Percentiles rank a stretch among this genome's conserved stretches.
Conservation (phyloP, 2,797 vertebrate species). For the Toxotes lorentzi region DNA sequence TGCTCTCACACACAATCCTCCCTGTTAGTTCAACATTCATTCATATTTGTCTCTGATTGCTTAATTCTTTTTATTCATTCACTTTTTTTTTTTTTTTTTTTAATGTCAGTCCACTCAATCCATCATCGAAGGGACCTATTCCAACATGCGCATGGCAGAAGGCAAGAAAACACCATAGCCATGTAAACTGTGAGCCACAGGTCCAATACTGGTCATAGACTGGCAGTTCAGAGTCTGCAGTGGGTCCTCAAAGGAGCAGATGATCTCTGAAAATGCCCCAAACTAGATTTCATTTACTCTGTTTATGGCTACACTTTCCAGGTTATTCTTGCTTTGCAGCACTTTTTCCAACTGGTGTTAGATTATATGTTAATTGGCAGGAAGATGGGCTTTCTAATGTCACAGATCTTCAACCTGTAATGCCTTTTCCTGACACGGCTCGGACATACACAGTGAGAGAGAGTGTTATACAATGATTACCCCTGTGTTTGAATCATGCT, state of each 20-base stretch:
- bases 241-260: not conserved
- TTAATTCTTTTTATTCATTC: constrained; percentile 42
- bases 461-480: not conserved
- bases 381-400: not conserved
- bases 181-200: not conserved
- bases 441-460: not conserved
- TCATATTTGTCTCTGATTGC: not conserved
- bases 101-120: constrained; percentile 16
- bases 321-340: not conserved
- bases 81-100: not conserved
- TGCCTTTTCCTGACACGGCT: not conserved
- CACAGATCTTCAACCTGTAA: not conserved
- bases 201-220: not conserved
- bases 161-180: not conserved
- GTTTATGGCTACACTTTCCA: not conserved
- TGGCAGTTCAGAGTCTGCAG: not conserved
- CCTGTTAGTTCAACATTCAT: constrained; percentile 4
- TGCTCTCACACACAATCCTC: not conserved
- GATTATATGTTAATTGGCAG: not conserved
- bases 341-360: not conserved
- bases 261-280: not conserved
- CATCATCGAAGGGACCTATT: constrained; percentile 16
- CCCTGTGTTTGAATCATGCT: not conserved
- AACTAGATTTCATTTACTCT: not conserved
- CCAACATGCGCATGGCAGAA: constrained; percentile 25